phyloP scores from a whole-genome alignment of 2,797 vertebrate species.

The Echeneis naucrates region DNA sequence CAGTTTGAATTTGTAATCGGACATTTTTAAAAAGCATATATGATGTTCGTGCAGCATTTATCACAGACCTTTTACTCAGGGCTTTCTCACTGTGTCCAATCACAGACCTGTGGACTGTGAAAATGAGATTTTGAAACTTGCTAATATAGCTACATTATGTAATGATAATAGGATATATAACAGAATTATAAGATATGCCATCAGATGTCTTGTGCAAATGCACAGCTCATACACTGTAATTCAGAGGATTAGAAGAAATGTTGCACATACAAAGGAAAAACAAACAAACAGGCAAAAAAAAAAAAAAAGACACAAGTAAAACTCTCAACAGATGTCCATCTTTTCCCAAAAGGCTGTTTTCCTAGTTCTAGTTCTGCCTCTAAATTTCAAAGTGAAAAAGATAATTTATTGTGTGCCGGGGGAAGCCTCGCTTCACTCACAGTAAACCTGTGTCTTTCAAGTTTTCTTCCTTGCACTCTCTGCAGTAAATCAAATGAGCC shows the following conservation, averaged over 20 bases:
- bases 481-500: constrained; percentile 77
- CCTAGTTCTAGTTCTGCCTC: constrained; percentile 50
- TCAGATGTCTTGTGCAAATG: neutral
- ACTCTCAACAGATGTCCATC: constrained; percentile 57
- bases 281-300: too few relatives aligned
- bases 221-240: neutral
- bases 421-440: constrained; percentile 73
- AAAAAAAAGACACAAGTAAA: too few relatives aligned
- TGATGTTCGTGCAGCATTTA: constrained; percentile 15
- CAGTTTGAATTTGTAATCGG: constrained; percentile 29
- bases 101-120: constrained; percentile 1
- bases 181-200: too few relatives aligned
- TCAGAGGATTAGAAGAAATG: neutral
- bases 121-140: neutral
- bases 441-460: constrained; percentile 80
- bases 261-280: too few relatives aligned
- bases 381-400: constrained; percentile 68
- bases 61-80: constrained; percentile 4
- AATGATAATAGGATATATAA: too few relatives aligned
- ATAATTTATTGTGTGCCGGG: constrained; percentile 71
- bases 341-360: constrained; percentile 60
- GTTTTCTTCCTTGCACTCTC: constrained; percentile 63
- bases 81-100: constrained; percentile 19
- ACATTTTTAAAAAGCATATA: constrained; percentile 24
- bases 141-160: too few relatives aligned